phyloP scores from a whole-genome alignment of 2,888 invertebrate species.

The Masnerella sp. region DNA sequence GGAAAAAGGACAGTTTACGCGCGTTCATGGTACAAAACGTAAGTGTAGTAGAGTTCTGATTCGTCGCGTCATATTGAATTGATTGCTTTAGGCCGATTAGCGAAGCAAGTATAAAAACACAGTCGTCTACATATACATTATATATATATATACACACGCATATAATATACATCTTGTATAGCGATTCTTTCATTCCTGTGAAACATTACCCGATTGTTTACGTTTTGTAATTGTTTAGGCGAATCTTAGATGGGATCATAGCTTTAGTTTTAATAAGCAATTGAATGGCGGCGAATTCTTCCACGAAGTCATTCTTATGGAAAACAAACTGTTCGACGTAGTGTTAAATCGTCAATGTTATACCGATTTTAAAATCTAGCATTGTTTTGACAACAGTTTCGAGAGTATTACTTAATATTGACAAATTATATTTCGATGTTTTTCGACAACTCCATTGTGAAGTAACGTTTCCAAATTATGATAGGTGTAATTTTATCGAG shows the following conservation, averaged over 20 bases:
- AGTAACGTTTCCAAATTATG: constrained; percentile 45
- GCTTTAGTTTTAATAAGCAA: constrained; percentile 68
- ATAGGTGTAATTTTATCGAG: constrained; percentile 54
- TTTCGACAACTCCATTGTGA: constrained; percentile 42
- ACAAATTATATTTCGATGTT: constrained; percentile 56
- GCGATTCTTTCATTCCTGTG: constrained; percentile 64
- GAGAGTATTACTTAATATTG: constrained; percentile 37
- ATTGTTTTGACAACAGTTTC: constrained; percentile 46
- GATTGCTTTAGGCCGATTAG: constrained; percentile 63
- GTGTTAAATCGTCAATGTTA: constrained; percentile 51
- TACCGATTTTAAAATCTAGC: constrained; percentile 53
- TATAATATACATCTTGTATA: constrained; percentile 59
- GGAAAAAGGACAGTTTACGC: constrained; percentile 49
- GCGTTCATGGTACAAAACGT: constrained; percentile 58
- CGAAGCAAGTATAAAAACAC: constrained; percentile 58
- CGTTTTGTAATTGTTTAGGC: constrained; percentile 64
- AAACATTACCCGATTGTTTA: constrained; percentile 62
- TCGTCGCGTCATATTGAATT: constrained; percentile 53
- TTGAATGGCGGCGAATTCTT: constrained; percentile 71
- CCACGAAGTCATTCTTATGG: constrained; percentile 67
- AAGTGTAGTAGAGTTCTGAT: constrained; percentile 52
- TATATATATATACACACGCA: constrained; percentile 39
- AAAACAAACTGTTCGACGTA: constrained; percentile 54
- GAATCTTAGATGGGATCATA: constrained; percentile 60
- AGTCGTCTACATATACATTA: constrained; percentile 52